These are phyloP conservation scores for Hirtodrosophila duncani DNA, from an alignment of 2,888 invertebrate genomes.

Conservation along the genomic window DNA sequence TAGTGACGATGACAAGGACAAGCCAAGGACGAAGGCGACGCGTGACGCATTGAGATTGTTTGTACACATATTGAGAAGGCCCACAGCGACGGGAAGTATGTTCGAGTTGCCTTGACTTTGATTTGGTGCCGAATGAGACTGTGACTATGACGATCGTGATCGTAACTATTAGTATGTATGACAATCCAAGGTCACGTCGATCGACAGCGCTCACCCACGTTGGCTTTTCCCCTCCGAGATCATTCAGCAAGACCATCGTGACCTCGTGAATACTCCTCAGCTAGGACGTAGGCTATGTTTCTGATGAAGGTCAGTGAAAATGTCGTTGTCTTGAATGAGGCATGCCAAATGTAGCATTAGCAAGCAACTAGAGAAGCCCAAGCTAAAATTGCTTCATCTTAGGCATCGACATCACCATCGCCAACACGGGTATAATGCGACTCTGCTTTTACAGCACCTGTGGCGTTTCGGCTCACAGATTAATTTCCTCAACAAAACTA, in stretches of 20 bases:
- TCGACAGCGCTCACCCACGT: slow-evolving; percentile 44
- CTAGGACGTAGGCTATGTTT: too few species aligned
- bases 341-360: slow-evolving; percentile 43
- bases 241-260: slow-evolving; percentile 18
- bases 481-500: slow-evolving; percentile 13
- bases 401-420: slow-evolving; percentile 6
- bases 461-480: slow-evolving; percentile 32
- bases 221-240: slow-evolving; percentile 28
- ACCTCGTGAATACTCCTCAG: slow-evolving; percentile 39
- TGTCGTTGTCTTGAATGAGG: slow-evolving; percentile 41
- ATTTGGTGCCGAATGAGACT: slow-evolving; percentile 33
- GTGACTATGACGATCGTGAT: slow-evolving; percentile 31
- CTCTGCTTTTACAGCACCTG: slow-evolving; percentile 30
- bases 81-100: slow-evolving; percentile 37
- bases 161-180: too few species aligned
- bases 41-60: slow-evolving; percentile 66
- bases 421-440: slow-evolving; percentile 6
- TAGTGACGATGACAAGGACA: slow-evolving; percentile 26
- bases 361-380: slow-evolving; percentile 27
- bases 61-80: slow-evolving; percentile 58
- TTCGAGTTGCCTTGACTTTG: slow-evolving; percentile 51
- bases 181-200: slow-evolving; percentile 55
- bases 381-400: slow-evolving; percentile 52
- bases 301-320: slow-evolving; percentile 63
- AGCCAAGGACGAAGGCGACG: slow-evolving; percentile 52